phyloP scores from a whole-genome alignment of 2,888 invertebrate genomes.

The Lepidochitona cinerea region DNA sequence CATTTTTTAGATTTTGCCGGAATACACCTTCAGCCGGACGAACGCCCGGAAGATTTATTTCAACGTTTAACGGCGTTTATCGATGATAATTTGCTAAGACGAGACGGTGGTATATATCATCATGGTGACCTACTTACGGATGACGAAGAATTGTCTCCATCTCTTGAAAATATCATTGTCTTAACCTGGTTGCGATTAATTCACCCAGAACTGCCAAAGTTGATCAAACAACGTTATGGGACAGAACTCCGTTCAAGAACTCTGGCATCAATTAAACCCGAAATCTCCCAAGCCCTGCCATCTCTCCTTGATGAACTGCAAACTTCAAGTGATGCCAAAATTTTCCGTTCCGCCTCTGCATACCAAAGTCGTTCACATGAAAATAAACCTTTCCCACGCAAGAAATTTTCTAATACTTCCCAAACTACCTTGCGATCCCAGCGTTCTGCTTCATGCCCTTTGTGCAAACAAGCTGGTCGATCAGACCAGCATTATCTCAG shows the following conservation, averaged over 20 bases:
- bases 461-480: background rate
- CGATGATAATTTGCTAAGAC: constrained; percentile 32
- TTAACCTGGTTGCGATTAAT: constrained; percentile 18
- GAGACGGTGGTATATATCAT: too few relatives aligned
- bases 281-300: constrained; percentile 5
- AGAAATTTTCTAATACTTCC: too few relatives aligned
- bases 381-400: too few relatives aligned
- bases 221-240: constrained; percentile 12
- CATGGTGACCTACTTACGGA: constrained; percentile 18
- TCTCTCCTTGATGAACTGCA: constrained; percentile 17
- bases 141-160: constrained; percentile 23
- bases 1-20: constrained; percentile 29
- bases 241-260: background rate
- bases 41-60: constrained; percentile 32
- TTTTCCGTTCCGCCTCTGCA: too few relatives aligned
- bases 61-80: constrained; percentile 29
- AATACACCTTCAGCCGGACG: constrained; percentile 26
- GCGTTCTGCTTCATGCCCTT: too few relatives aligned
- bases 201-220: constrained; percentile 11
- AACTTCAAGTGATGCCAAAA: too few relatives aligned
- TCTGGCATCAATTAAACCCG: constrained; percentile 8
- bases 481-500: background rate
- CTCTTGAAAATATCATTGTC: constrained; percentile 21
- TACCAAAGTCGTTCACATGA: too few relatives aligned
- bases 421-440: too few relatives aligned